phyloP scores from a whole-genome alignment of 2,113 vertebrate genomes.

The Toxotes chatareus region DNA sequence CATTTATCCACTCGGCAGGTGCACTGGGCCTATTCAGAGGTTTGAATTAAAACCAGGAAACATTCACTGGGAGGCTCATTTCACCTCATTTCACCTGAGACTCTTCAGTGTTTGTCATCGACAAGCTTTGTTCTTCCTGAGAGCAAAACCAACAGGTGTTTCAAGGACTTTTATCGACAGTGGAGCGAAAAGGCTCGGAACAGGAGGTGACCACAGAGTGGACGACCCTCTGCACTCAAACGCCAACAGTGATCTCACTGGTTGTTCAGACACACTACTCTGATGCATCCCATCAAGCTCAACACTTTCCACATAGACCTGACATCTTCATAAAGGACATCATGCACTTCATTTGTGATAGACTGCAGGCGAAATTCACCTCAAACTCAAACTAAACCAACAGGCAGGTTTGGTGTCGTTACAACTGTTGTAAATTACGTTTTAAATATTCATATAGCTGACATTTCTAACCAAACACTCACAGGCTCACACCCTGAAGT shows the following conservation, averaged over 20 bases:
- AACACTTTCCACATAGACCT: background rate
- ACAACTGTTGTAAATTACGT: background rate
- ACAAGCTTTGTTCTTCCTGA: slow-evolving; percentile 25
- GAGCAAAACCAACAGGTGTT: slow-evolving; percentile 30
- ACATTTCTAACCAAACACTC: slow-evolving; percentile 19
- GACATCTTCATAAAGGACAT: background rate
- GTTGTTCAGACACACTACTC: background rate
- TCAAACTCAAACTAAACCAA: background rate
- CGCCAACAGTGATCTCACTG: background rate
- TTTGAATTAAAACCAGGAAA: background rate
- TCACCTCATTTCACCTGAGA: slow-evolving; percentile 62
- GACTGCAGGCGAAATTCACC: background rate
- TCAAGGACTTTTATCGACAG: slow-evolving; percentile 36
- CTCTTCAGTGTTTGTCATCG: slow-evolving; percentile 3
- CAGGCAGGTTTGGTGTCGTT: background rate
- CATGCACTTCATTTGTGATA: background rate
- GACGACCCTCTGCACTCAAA: background rate
- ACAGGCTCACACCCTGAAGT: slow-evolving; percentile 43
- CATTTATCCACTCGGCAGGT: background rate
- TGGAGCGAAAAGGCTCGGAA: slow-evolving; percentile 24
- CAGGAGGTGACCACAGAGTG: background rate
- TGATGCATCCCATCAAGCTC: background rate
- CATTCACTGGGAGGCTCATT: slow-evolving; percentile 43
- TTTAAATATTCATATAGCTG: background rate
- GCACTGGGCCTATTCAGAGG: background rate